Base-by-base conservation (phyloP, 1,140 invertebrate species). In the Drosophila serrata region DNA sequence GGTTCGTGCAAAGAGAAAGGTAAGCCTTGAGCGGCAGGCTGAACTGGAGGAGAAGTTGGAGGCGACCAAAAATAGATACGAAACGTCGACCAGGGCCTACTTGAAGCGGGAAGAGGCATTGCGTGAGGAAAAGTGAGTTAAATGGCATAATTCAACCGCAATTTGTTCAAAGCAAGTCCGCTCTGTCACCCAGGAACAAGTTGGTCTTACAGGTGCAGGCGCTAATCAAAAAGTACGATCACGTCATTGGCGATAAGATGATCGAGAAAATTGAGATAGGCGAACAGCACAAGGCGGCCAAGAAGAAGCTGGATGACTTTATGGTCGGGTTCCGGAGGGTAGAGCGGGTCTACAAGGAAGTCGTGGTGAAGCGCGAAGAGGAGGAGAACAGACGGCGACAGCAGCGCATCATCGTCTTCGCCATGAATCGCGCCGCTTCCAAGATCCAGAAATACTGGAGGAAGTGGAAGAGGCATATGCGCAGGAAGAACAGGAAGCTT, bases 371-470 rank as follows among this genome's bases (percentile, higher is more conserved):
- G 31, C 81, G 74, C 13, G 85, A 88, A 58, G 29, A 61, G 11
- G 68, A 60, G 17, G 85, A 78, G 24, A 35, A 56, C 35, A 70
- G 19, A 0, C 15, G 27, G 1, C 49, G 31, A 9, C 15, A 68
- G n/a, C 11, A 81, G 40, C 53, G 12, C 48, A 2, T 72, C 12
- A 0, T 75, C 27, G 5, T 57, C 7, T 79, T 79, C 8, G 67
- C 55, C 22, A 81, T 88, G 74, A 72, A 88, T 27, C 74, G 81
- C 24, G 85, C 85, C 2, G 85, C 85, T 17, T 12, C 29, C 5
- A 79, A 68, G 62, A 88, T 88, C 31, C 85, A 88, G 67, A 67
- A 42, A n/a, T 87, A 82, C 43, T 87, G 84, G 84, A 63, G 46
- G 9, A 49, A 61, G 22, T 87, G 84, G 84, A 74, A 75, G 40